Evolutionary conservation across 2,113 vertebrate genomes (phyloP), one percentile per base, ranked within the genome.

Genomic region (Oreochromis niloticus): DNA sequence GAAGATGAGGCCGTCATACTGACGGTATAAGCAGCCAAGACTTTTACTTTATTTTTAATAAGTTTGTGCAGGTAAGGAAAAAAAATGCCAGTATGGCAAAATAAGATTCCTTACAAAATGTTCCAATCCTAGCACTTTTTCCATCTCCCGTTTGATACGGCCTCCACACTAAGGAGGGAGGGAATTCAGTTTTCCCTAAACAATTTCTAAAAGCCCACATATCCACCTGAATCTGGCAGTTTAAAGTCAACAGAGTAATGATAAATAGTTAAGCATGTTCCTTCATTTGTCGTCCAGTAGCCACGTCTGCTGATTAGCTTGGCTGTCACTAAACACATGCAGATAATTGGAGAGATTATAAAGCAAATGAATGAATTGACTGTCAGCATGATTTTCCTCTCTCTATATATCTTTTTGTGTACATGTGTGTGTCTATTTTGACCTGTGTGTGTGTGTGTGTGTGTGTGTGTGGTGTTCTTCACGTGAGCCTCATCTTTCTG

Each of bases 401-500:
- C 19, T 68, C 0, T 68, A 0, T 66, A 36, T 13, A 39, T 68
- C 19, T 22, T 68, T 68, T 41, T 41, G 36, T 68, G 63, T 41
- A 6, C 4, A 68, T 68, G 34, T 68, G 61, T 66, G 63, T 68
- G 63, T 68, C 19, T 68, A 68, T 68, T 39, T 68, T 68, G 63
- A 68, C 71, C 34, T 13, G 3, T 55, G 48, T 82, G 39, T 57
- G 55, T 85, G 71, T 59, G 7, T 85, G 71, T 59, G 7, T 52
- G 3, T 10, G 30, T 81, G 57, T n/a, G 48, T 57, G 55, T 84
- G 56, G 43, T 80, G 13, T 27, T 63, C 50, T 63, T 89, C 78
- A 83, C 54, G 75, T 85, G 85, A 85, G 80, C 81, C 54, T 36
- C 34, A 80, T 87, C 57, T 56, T 75, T 82, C 48, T 91, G 84